Evolutionary conservation across 2,113 vertebrate species (phyloP).

Genomic region (Gavialis gangeticus): DNA sequence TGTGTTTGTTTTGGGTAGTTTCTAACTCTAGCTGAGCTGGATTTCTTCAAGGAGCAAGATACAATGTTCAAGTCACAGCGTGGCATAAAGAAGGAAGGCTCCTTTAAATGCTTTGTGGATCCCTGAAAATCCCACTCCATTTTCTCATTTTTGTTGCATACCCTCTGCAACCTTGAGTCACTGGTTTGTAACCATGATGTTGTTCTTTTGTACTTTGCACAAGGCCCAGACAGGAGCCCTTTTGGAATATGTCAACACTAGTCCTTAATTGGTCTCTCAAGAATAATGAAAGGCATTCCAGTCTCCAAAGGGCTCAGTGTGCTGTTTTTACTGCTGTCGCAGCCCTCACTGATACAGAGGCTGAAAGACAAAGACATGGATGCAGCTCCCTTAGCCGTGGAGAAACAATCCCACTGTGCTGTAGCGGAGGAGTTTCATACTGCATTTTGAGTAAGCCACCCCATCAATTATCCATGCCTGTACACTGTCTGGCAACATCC

Average conservation of each 20-base stretch:
- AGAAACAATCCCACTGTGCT: background rate
- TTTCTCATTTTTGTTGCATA: background rate
- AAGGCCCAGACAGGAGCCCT: background rate
- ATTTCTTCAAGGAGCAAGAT: background rate
- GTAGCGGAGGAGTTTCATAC: background rate
- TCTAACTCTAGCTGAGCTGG: rapidly evolving
- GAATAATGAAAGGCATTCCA: background rate
- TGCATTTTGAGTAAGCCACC: background rate
- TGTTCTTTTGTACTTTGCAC: background rate
- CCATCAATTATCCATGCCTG: background rate
- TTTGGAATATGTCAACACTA: background rate
- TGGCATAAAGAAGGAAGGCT: rapidly evolving
- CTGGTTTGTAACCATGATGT: background rate
- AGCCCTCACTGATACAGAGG: background rate
- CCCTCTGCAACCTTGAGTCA: background rate
- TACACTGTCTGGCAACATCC: background rate
- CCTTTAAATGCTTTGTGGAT: rapidly evolving
- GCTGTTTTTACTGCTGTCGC: background rate
- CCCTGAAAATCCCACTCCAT: rapidly evolving
- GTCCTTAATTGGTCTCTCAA: conserved; percentile 3
- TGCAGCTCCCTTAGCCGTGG: background rate
- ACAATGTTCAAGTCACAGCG: rapidly evolving
- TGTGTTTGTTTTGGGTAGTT: background rate
- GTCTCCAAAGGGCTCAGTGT: background rate
- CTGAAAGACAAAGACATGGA: background rate